Conservation (phyloP, 1,140 invertebrate genomes). For the Drosophila ironensis region DNA sequence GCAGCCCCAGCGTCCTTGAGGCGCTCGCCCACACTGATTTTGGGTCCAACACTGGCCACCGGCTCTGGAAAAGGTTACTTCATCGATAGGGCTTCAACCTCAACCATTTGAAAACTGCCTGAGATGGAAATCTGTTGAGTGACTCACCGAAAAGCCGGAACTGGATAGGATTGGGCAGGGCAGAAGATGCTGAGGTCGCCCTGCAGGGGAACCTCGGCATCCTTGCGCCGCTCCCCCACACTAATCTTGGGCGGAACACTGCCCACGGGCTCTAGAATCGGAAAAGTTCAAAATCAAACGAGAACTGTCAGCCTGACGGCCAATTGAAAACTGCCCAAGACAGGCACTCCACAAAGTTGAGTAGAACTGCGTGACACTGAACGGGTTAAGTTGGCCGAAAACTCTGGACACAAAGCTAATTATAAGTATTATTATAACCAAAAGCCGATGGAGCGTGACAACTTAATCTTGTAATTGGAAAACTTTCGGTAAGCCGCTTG, state of each 20-base stretch:
- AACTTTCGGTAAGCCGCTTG: constrained; percentile 56
- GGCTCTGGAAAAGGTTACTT: constrained; percentile 83
- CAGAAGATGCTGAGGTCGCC: constrained; percentile 82
- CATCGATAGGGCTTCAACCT: no score
- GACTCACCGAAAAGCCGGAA: constrained; percentile 87
- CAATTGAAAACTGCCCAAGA: constrained; percentile 65
- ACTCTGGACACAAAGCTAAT: constrained; percentile 38
- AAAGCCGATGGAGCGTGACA: constrained; percentile 60
- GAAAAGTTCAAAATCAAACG: constrained; percentile 16
- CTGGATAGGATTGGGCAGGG: constrained; percentile 87
- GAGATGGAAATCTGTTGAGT: not conserved
- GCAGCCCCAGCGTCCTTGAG: constrained; percentile 84
- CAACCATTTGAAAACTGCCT: constrained; percentile 51
- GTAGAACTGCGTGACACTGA: constrained; percentile 38
- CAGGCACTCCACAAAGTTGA: constrained; percentile 1
- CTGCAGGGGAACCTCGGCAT: constrained; percentile 58
- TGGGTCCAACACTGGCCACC: constrained; percentile 87
- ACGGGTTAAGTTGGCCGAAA: constrained; percentile 50
- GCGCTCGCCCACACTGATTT: constrained; percentile 85
- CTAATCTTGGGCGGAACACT: constrained; percentile 87
- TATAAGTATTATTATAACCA: no score
- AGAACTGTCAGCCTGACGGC: constrained; percentile 10
- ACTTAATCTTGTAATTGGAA: constrained; percentile 34
- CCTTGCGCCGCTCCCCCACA: constrained; percentile 84
- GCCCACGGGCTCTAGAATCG: constrained; percentile 86